Evolutionary conservation across 1,140 invertebrate genomes (phyloP), one percentile per base, ranked within the genome.

Genomic region (Megalopta genalis): DNA sequence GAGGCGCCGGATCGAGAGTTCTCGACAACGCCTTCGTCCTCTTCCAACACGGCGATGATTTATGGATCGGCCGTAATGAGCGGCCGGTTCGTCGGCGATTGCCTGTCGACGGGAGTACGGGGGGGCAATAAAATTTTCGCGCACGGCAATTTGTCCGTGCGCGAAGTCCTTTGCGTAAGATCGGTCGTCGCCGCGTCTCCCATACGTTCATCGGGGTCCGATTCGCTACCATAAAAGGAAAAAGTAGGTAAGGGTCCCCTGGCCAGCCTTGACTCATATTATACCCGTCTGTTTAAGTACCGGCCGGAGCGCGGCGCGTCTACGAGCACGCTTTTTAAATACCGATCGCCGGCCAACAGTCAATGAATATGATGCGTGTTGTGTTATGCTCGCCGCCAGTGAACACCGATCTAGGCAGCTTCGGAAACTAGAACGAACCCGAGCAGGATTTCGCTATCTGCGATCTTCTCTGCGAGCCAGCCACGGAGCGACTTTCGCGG

Each of bases 201-300:
- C 67, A 78, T 67, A 78, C 79, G 72, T 63, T 82, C 79, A 82
- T 86, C 83, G 72, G n/a, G 72, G 84, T 82, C 80, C 39, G 78
- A 54, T 84, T 85, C 81, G 60, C 52, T 84, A 88, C 90, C 90
- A 83, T 91, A 88, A 90, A 91, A 82, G 89, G 90, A 85, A 89
- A 87, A 91, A 90, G 87, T 90, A 88, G 90, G 90, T 90, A 91
- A 91, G 89, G 89, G 89, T 90, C 89, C 87, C 77, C 77, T 42
- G 62, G 62, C 63, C 78, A 88, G 85, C 90, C 90, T 91, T 91
- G 90, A 90, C 86, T 91, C 65, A 81, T 87, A 83, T n/a, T 86
- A 86, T 57, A 57, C 54, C 18, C 32, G 64, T 9, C 69, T 62
- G 60, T 54, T 80, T 59, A 52, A 83, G 62, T 72, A 75, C 74